Percentiles rank a stretch among this genome's conserved stretches.
These are phyloP conservation scores for Drosophila paulistorum DNA, from an alignment of 1,140 invertebrate species.

Conservation along the genomic window DNA sequence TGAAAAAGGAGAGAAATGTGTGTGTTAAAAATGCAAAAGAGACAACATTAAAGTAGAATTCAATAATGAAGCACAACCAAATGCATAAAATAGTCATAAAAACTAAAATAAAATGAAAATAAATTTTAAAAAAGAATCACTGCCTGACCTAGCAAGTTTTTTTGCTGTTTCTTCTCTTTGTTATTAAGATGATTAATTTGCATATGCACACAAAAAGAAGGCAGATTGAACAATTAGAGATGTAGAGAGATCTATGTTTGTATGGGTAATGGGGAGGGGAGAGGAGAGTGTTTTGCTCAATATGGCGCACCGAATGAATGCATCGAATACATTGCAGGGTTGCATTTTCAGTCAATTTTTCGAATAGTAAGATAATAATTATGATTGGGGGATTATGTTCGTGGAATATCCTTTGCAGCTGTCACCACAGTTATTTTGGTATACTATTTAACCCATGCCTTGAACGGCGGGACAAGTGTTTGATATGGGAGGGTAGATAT, in stretches of 20 bases:
- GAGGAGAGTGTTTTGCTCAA: constrained; percentile 24
- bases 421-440: constrained; percentile 68
- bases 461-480: constrained; percentile 79
- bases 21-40: constrained; percentile 26
- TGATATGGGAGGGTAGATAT: constrained; percentile 32
- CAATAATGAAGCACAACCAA: constrained; percentile 49
- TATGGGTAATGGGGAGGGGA: not conserved
- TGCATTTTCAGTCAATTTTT: constrained; percentile 48
- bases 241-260: not conserved
- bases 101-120: not conserved
- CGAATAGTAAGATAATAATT: constrained; percentile 32
- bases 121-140: constrained; percentile 15
- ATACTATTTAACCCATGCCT: constrained; percentile 51
- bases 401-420: constrained; percentile 49
- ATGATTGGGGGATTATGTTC: constrained; percentile 13
- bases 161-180: constrained; percentile 19
- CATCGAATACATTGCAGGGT: constrained; percentile 22
- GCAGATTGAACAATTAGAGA: constrained; percentile 1
- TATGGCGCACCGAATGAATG: constrained; percentile 1
- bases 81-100: constrained; percentile 74
- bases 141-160: constrained; percentile 46
- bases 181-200: constrained; percentile 39
- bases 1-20: not conserved
- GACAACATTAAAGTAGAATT: constrained; percentile 40
- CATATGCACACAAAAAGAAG: constrained; percentile 44